Base-by-base conservation (phyloP, 2,113 vertebrate genomes). In the Dipodomys ordii region DNA sequence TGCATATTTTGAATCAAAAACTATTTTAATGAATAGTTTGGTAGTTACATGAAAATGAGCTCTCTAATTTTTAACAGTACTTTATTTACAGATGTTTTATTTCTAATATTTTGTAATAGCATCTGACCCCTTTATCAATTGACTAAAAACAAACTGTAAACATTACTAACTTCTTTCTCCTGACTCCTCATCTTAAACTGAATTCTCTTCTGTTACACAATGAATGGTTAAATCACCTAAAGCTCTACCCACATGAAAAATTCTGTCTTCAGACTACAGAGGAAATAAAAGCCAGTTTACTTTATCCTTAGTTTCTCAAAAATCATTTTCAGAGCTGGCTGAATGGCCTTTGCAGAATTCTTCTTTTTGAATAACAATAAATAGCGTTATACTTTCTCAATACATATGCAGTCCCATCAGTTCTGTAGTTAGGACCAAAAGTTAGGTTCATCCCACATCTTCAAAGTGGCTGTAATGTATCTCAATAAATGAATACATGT, bases 41-140 rank as follows among this genome's bases (percentile, higher is more conserved):
- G 1, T 49, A 79, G 16, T 67, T 89, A 67, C 68, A 90, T 90
- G 35, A 81, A 94, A 87, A 91, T 32, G 4, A 53, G 13, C 3
- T 87, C 76, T 82, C 39, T 44, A 18, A 18, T 76, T 96, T 87
- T 23, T 32, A 95, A 87, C 78, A 81, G 69, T 84, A 67, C 3
- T 71, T 85, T 18, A 69, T 22, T 35, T 32, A 1, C 11, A 67
- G 27, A 39, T 64, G 68, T n/a, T 85, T 92, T 86, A 68, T 77
- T 89, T 90, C 2, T 65, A 67, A 84, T n/a, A 85, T 2, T 9
- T 69, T 71, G 12, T 68, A 60, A 67, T 18, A 90, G 20, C 39
- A 6, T 49, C 30, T 76, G 60, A 90, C 1, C 84, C 8, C 9
- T 28, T 64, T 93, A 81, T 53, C 49, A 23, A 80, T 79, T 90